phyloP scores from a whole-genome alignment of 1,140 invertebrate genomes.

The Melitaea cinxia region DNA sequence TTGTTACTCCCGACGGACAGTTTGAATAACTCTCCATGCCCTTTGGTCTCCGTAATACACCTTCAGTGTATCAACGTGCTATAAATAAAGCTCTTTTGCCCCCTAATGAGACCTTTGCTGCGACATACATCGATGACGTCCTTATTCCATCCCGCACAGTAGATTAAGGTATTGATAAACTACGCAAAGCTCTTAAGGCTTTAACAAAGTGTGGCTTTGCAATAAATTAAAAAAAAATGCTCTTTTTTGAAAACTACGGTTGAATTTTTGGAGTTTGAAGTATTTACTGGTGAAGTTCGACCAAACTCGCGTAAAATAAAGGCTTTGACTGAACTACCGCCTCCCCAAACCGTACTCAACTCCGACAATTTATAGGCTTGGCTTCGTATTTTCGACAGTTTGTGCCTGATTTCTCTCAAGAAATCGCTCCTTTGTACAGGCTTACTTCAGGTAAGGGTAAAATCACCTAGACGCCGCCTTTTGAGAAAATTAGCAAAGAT shows the following conservation, averaged over 20 bases:
- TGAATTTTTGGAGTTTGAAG: neutral
- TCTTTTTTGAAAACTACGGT: neutral
- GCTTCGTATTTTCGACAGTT: neutral
- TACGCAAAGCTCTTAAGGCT: neutral
- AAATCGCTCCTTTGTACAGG: neutral
- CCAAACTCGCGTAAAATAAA: neutral
- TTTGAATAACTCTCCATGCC: conserved; percentile 6
- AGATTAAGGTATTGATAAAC: neutral
- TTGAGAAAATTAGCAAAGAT: conserved; percentile 20
- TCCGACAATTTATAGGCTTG: neutral
- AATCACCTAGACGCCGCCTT: conserved; percentile 1
- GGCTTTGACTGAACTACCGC: neutral
- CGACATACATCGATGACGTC: neutral
- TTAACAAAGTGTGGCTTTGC: neutral
- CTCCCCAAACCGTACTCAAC: neutral
- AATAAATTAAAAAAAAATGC: neutral
- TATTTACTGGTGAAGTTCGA: neutral
- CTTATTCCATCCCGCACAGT: neutral
- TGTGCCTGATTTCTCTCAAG: neutral
- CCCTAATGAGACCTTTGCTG: neutral
- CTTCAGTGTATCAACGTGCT: conserved; percentile 4
- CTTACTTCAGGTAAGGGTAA: neutral
- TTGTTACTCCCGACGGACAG: neutral
- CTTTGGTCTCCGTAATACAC: conserved; percentile 7
- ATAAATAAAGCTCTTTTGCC: neutral